These are phyloP conservation scores for Karalla daura DNA, from an alignment of 2,797 vertebrate genomes.

Conservation along the genomic window DNA sequence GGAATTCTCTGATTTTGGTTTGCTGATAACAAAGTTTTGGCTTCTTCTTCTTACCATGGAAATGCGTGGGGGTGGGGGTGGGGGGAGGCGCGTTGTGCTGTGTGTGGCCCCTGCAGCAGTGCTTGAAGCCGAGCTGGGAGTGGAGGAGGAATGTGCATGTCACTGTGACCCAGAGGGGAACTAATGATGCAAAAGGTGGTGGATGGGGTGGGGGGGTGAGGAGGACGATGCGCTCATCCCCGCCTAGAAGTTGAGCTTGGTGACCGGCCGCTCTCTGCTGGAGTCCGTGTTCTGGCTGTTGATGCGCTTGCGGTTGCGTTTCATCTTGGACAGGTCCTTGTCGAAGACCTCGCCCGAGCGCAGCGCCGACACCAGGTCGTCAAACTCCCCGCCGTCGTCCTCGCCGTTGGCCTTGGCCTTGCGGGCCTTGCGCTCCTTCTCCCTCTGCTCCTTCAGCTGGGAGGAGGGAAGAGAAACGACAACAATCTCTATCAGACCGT, in stretches of 20 bases:
- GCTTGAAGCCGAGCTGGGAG: constrained; percentile 52
- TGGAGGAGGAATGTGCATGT: constrained; percentile 70
- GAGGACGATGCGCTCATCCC: not conserved
- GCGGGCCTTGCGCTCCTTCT: constrained; percentile 91
- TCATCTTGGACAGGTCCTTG: constrained; percentile 98
- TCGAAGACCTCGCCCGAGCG: constrained; percentile 98
- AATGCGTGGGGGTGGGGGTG: constrained; percentile 42
- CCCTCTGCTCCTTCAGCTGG: constrained; percentile 97
- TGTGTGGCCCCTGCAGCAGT: constrained; percentile 45
- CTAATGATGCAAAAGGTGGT: constrained; percentile 8
- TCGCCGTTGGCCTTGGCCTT: constrained; percentile 95
- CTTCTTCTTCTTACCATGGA: constrained; percentile 57
- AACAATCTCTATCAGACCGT: too few relatives aligned
- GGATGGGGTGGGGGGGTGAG: too few relatives aligned
- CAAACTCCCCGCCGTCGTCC: constrained; percentile 94
- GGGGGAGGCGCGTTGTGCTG: constrained; percentile 42
- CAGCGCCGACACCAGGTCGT: constrained; percentile 96
- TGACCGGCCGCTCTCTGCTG: constrained; percentile 92
- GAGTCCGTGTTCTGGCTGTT: constrained; percentile 90
- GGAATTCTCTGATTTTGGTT: constrained; percentile 61
- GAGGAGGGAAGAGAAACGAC: constrained; percentile 11
- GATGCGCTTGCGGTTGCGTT: constrained; percentile 96
- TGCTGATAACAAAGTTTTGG: constrained; percentile 52
- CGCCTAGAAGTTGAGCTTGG: constrained; percentile 95
- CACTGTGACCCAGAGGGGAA: constrained; percentile 51